Evolutionary conservation across 2,113 vertebrate genomes (phyloP).

Genomic region (Onychostruthus taczanowskii): DNA sequence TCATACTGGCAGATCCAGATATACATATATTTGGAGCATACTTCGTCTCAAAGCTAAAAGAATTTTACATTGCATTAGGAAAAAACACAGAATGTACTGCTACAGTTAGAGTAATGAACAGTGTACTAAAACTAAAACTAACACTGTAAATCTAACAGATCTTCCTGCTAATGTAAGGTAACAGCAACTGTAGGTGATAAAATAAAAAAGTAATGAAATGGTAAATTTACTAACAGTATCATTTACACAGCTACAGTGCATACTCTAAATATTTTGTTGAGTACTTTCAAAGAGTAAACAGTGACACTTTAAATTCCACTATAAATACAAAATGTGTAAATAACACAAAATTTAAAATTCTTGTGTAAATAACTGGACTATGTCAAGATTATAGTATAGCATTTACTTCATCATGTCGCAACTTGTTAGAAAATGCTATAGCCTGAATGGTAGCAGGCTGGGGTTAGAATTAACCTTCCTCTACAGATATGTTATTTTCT

Average conservation of each 20-base stretch:
- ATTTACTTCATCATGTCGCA: neutral
- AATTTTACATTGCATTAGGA: neutral
- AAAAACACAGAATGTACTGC: neutral
- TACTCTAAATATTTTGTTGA: neutral
- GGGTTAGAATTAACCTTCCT: neutral
- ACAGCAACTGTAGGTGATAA: neutral
- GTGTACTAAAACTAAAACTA: neutral
- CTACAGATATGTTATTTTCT: neutral
- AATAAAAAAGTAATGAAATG: neutral
- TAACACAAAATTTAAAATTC: neutral
- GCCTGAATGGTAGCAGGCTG: neutral
- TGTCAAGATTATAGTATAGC: neutral
- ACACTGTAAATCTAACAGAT: neutral
- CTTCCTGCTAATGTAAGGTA: neutral
- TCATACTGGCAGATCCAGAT: neutral
- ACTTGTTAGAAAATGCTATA: neutral
- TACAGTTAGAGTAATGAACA: neutral
- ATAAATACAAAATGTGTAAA: neutral
- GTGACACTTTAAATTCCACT: neutral
- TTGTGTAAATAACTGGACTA: neutral
- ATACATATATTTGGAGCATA: neutral
- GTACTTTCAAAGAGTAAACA: neutral
- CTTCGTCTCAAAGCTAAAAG: neutral
- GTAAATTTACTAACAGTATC: neutral
- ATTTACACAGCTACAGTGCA: neutral